These are phyloP conservation scores for Mobula birostris DNA, from an alignment of 2,113 vertebrate genomes.

Conservation along the genomic window DNA sequence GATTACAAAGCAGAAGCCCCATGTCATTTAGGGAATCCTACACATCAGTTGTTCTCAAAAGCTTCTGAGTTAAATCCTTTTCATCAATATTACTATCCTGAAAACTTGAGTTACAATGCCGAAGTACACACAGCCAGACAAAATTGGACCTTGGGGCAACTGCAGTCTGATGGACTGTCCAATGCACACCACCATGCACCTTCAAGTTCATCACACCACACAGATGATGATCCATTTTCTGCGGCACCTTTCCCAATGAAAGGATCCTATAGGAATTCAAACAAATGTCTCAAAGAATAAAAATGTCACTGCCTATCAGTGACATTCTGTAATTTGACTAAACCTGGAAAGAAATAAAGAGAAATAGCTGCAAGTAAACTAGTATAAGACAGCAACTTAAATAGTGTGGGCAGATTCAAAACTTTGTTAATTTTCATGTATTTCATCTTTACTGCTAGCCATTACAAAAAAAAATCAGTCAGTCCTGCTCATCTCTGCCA, in stretches of 20 bases:
- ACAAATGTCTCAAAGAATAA: not conserved
- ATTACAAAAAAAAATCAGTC: no score
- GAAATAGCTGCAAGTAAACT: no score
- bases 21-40: not conserved
- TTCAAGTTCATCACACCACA: not conserved
- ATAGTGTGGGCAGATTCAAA: no score
- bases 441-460: no score
- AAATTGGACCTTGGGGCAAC: not conserved
- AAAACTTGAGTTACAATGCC: not conserved
- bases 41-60: not conserved
- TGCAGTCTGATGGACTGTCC: not conserved
- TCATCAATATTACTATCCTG: constrained; percentile 1
- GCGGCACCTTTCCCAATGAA: constrained; percentile 26
- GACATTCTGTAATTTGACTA: not conserved
- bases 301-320: not conserved
- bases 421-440: no score
- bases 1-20: not conserved
- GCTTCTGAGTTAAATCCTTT: constrained; percentile 27
- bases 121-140: not conserved
- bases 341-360: not conserved
- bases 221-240: constrained; percentile 31
- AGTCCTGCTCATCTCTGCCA: no score
- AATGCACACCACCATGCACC: not conserved
- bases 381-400: no score
- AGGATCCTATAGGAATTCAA: not conserved